Evolutionary conservation across 2,888 invertebrate species (phyloP).

Genomic region (Norana najaformis): DNA sequence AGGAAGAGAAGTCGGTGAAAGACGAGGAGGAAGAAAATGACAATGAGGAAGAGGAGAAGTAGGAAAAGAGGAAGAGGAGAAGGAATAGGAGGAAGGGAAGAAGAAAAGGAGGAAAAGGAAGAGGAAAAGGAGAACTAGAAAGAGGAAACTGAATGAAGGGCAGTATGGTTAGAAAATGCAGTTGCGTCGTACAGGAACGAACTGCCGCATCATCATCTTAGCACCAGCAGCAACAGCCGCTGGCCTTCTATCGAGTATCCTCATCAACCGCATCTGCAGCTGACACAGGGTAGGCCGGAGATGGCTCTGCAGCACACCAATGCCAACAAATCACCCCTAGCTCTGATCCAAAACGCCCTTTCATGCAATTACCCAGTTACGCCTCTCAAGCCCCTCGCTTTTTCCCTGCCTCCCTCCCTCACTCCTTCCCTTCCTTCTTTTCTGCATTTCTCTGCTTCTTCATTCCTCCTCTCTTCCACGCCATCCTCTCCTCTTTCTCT

Average conservation of each 20-base stretch:
- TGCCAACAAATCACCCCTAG: neutral
- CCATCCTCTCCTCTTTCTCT: neutral
- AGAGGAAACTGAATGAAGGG: neutral
- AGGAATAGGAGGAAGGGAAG: too few relatives aligned
- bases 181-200: neutral
- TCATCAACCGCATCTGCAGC: neutral
- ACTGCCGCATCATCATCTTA: neutral
- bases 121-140: neutral
- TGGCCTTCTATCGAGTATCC: too few relatives aligned
- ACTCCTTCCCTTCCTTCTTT: neutral
- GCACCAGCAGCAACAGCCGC: neutral
- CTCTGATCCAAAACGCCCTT: neutral
- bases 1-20: too few relatives aligned
- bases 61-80: neutral
- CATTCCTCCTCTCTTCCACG: neutral
- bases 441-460: neutral
- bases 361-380: neutral
- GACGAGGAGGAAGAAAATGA: too few relatives aligned
- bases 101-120: neutral
- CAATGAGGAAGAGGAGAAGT: neutral
- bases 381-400: neutral
- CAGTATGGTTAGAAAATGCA: neutral
- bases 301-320: neutral
- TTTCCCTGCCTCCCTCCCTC: neutral
- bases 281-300: neutral